Percentiles rank a stretch among this genome's conserved stretches.
Conservation (phyloP, 2,797 vertebrate species). For the Channallabes apus region DNA sequence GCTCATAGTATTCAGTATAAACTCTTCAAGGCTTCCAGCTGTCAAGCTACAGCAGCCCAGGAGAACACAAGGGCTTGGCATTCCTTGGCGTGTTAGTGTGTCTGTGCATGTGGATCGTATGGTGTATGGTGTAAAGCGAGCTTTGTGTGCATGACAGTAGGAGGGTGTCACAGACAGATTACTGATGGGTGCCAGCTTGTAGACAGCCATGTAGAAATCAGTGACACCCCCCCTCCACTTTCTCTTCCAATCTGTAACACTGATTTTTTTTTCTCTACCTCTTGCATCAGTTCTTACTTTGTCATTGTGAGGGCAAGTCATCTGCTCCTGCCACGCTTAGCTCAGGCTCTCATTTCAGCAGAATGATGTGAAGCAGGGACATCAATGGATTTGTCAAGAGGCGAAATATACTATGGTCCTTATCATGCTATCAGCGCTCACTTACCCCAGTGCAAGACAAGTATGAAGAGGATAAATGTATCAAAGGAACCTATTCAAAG, state of each 20-base stretch:
- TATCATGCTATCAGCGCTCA: conserved; percentile 43
- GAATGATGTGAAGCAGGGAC: conserved; percentile 51
- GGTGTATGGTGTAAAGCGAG: conserved; percentile 44
- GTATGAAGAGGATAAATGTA: conserved; percentile 52
- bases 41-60: conserved; percentile 47
- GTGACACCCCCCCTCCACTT: conserved; percentile 14
- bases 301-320: conserved; percentile 61
- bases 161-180: conserved; percentile 68
- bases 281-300: conserved; percentile 47
- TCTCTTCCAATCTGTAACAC: conserved; percentile 24
- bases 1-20: conserved; percentile 52
- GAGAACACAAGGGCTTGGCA: conserved; percentile 48
- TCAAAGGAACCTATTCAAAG: conserved; percentile 61
- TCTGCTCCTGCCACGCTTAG: conserved; percentile 48
- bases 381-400: conserved; percentile 67
- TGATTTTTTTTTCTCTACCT: conserved; percentile 10
- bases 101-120: conserved; percentile 26
- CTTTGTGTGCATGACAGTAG: conserved; percentile 63
- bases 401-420: conserved; percentile 65
- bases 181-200: conserved; percentile 66
- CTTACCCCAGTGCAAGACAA: conserved; percentile 50
- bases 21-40: conserved; percentile 48
- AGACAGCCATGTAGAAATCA: conserved; percentile 62
- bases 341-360: conserved; percentile 61
- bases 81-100: conserved; percentile 49